phyloP scores from a whole-genome alignment of 2,113 vertebrate species.

The Isurus oxyrinchus region DNA sequence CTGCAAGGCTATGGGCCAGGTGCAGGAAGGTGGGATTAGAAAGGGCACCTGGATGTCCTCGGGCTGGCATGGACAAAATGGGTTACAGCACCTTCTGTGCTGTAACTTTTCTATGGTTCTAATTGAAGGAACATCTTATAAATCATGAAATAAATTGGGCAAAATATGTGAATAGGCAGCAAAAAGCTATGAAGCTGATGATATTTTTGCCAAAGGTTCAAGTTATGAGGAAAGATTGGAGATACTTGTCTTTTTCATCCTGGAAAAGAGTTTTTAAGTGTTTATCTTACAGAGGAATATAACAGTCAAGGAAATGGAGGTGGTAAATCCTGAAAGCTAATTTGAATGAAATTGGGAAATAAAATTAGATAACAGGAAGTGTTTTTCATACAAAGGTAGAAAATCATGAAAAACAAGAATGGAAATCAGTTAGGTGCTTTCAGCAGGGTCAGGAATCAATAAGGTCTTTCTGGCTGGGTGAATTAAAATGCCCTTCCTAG shows the following conservation, averaged over 20 bases:
- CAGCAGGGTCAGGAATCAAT: no score
- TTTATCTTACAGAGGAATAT: background rate
- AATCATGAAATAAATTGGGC: background rate
- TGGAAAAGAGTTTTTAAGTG: background rate
- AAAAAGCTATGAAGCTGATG: background rate
- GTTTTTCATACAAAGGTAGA: background rate
- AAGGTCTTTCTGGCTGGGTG: background rate
- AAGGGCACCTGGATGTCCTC: no score
- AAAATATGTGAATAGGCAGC: background rate
- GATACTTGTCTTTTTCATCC: background rate
- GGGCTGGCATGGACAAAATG: no score
- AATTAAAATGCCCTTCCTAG: background rate
- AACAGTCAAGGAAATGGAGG: background rate
- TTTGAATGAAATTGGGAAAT: background rate
- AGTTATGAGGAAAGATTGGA: background rate
- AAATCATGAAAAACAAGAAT: background rate
- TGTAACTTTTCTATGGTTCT: no score
- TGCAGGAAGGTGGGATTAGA: no score
- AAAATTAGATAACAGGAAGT: background rate
- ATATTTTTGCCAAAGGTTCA: background rate
- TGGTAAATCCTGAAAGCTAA: background rate
- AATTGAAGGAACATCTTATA: background rate
- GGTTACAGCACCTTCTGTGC: no score
- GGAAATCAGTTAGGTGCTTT: background rate
- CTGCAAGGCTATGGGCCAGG: no score